Base-by-base conservation (phyloP, 2,113 vertebrate species). In the Zootoca vivipara region DNA sequence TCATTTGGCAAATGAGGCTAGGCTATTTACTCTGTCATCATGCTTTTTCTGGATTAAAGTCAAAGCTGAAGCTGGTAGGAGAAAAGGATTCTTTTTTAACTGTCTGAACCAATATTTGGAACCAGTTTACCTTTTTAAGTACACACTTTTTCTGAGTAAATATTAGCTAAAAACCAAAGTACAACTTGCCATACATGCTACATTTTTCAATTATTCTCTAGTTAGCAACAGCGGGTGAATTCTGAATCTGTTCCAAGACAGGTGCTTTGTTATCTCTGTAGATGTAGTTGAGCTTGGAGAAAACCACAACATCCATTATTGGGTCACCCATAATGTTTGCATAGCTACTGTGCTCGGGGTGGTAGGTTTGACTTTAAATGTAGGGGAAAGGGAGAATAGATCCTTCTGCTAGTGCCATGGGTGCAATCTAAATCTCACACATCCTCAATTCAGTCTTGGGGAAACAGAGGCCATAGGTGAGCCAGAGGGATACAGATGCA, bases 151-250 rank as follows among this genome's bases (percentile, higher is more conserved):
- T 86, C 46, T 0, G 81, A 0, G 85, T 91, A 93, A 95, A 92
- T 92, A 94, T 89, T 93, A 93, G 86, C 75, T 92, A 95, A 82
- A 93, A 88, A 88, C 81, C 42, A 52, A 52, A 52, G 46, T 52
- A 52, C 46, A 52, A 52, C 9, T 52, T 52, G 46, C 10, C 46
- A 52, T 52, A 52, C 9, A 52, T 52, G 46, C 46, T 52, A 52
- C 46, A 52, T 52, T 52, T 52, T 52, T 62, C 6, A 3, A 89
- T 85, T 74, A 85, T 42, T 75, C 67, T 46, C 79, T 81, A 16
- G 85, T 91, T 78, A 92, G 74, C 91, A 91, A 84, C 89, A 92
- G 87, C 56, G 86, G 90, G 89, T 83, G 87, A 52, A 18, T 74
- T 24, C 28, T 84, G 80, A 93, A 85, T 52, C 65, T 72, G 24